These are phyloP conservation scores for Dicerorhinus sumatrensis DNA, from an alignment of 2,113 vertebrate species.

Conservation along the genomic window DNA sequence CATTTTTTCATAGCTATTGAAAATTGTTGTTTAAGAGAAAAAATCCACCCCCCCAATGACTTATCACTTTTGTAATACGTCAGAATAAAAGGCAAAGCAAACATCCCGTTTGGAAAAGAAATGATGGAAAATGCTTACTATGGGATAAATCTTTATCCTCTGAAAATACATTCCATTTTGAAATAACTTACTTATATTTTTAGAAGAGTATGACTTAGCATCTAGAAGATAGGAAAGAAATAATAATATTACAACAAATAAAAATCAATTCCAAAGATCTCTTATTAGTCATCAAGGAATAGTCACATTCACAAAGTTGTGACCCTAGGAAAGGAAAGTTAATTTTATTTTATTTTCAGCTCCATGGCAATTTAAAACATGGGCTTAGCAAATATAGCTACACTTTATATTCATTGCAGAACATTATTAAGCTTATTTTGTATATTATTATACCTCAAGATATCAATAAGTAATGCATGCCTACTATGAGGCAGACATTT, in stretches of 20 bases:
- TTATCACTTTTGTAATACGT: constrained; percentile 16
- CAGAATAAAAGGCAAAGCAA: constrained; percentile 14
- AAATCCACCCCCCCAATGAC: neutral
- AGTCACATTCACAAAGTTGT: neutral
- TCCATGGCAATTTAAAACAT: neutral
- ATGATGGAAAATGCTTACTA: constrained; percentile 48
- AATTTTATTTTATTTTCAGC: constrained; percentile 15
- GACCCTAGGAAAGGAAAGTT: neutral
- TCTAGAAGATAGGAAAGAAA: neutral
- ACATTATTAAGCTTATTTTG: neutral
- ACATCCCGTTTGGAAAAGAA: neutral
- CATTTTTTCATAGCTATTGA: constrained; percentile 31
- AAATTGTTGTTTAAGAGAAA: constrained; percentile 59
- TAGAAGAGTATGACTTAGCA: constrained; percentile 50
- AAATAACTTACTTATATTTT: constrained; percentile 38
- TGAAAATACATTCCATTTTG: constrained; percentile 26
- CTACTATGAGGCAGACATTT: neutral
- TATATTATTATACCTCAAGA: neutral
- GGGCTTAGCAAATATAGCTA: neutral
- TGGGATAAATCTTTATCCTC: neutral
- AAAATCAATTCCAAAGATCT: neutral
- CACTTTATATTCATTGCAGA: neutral
- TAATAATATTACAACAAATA: constrained; percentile 23
- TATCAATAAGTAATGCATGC: neutral
- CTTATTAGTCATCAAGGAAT: neutral